Conservation (phyloP, 1,140 invertebrate genomes). For the Procambarus virginalis region DNA sequence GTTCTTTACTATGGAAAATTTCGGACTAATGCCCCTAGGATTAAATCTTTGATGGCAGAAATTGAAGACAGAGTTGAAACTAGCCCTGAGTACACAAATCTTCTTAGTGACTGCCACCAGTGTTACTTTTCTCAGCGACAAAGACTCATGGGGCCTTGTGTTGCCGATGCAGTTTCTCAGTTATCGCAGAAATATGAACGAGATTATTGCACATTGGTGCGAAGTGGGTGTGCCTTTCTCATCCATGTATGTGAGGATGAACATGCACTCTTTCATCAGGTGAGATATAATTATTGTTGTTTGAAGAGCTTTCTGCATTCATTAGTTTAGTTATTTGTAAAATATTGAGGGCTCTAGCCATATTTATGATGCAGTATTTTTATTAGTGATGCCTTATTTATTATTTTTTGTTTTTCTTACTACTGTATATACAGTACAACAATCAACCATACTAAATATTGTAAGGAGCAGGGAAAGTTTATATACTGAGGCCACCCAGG, state of each 20-base stretch:
- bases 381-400: no score
- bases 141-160: slow-evolving; percentile 83
- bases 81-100: slow-evolving; percentile 80
- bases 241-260: slow-evolving; percentile 95
- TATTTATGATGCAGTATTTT: no score
- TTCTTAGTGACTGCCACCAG: slow-evolving; percentile 88
- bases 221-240: slow-evolving; percentile 90
- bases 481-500: no score
- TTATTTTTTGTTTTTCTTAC: no score
- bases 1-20: slow-evolving; percentile 96
- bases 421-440: no score
- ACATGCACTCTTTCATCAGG: slow-evolving; percentile 88
- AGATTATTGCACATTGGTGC: slow-evolving; percentile 91
- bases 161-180: slow-evolving; percentile 84
- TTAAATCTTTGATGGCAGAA: slow-evolving; percentile 86
- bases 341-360: no score
- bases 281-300: neutral
- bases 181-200: slow-evolving; percentile 82
- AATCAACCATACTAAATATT: no score
- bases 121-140: slow-evolving; percentile 87
- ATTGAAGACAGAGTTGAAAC: slow-evolving; percentile 81
- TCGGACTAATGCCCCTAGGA: slow-evolving; percentile 88
- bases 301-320: neutral
- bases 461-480: no score
- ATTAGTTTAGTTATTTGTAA: neutral